phyloP scores from a whole-genome alignment of 2,888 invertebrate species.

The Phymatocera aterrima region DNA sequence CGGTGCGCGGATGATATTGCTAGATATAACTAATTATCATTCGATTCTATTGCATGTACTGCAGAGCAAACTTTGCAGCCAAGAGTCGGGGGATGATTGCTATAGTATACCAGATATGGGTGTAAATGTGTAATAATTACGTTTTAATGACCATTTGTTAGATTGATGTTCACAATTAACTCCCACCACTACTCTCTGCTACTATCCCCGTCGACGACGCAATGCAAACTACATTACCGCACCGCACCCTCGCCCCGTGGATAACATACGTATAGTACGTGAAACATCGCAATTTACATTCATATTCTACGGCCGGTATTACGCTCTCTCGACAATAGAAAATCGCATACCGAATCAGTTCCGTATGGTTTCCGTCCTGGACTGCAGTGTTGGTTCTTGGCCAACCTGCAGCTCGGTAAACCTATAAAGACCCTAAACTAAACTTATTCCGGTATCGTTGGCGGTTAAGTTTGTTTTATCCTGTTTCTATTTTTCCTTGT shows the following conservation, averaged over 20 bases:
- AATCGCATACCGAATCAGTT: slow-evolving; percentile 29
- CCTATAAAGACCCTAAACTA: background rate
- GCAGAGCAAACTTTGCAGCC: background rate
- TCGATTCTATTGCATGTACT: background rate
- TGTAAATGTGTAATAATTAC: background rate
- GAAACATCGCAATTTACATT: slow-evolving; percentile 18
- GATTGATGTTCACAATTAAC: background rate
- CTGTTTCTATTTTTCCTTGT: background rate
- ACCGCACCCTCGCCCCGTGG: background rate
- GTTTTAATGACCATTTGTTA: slow-evolving; percentile 30
- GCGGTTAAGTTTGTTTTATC: background rate
- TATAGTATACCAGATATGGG: no score
- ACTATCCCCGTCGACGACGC: background rate
- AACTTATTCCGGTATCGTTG: slow-evolving; percentile 1
- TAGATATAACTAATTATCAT: background rate
- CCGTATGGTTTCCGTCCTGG: slow-evolving; percentile 42
- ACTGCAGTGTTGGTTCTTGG: slow-evolving; percentile 9
- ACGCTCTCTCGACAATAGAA: slow-evolving; percentile 20
- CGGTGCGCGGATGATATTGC: no score
- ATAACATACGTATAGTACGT: background rate
- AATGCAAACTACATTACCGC: background rate
- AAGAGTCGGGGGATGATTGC: background rate
- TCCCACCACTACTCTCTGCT: no score
- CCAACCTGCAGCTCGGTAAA: background rate
- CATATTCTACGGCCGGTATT: slow-evolving; percentile 36